Conservation (phyloP, 2,888 invertebrate genomes). For the Hedya salicella region DNA sequence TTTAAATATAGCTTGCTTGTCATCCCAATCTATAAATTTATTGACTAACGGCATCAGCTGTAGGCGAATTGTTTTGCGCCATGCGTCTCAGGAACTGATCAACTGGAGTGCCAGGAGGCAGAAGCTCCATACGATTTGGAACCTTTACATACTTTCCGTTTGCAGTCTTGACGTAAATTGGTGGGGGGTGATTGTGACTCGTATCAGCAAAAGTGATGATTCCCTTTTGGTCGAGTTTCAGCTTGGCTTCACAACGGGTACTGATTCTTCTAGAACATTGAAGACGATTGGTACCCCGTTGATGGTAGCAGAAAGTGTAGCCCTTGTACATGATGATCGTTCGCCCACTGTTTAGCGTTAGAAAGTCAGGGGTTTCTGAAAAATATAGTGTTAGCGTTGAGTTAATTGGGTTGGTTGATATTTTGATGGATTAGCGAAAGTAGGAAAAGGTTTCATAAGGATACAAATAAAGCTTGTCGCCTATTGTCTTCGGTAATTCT, state of each 20-base stretch:
- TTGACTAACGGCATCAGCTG: neutral
- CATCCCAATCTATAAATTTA: neutral
- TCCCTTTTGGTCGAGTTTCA: slow-evolving; percentile 39
- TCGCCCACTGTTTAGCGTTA: slow-evolving; percentile 29
- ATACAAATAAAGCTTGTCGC: too few species aligned
- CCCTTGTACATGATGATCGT: slow-evolving; percentile 43
- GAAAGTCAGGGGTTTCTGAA: slow-evolving; percentile 20
- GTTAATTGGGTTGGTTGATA: too few species aligned
- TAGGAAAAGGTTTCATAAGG: too few species aligned
- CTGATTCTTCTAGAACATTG: slow-evolving; percentile 39
- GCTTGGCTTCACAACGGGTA: slow-evolving; percentile 36
- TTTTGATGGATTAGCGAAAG: too few species aligned
- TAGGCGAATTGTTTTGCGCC: neutral
- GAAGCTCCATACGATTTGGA: neutral
- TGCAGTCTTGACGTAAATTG: slow-evolving; percentile 37
- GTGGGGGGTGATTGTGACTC: slow-evolving; percentile 46
- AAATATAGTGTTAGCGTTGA: neutral
- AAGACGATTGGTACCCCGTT: slow-evolving; percentile 32
- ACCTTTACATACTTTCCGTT: slow-evolving; percentile 28
- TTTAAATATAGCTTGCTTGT: too few species aligned
- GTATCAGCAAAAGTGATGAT: slow-evolving; percentile 36
- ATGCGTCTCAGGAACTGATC: slow-evolving; percentile 16
- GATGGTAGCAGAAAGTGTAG: slow-evolving; percentile 43
- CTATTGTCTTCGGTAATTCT: too few species aligned
- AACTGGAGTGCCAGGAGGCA: slow-evolving; percentile 12